These are phyloP conservation scores for Tachysurus fulvidraco DNA, from an alignment of 2,113 vertebrate genomes.

Conservation along the genomic window DNA sequence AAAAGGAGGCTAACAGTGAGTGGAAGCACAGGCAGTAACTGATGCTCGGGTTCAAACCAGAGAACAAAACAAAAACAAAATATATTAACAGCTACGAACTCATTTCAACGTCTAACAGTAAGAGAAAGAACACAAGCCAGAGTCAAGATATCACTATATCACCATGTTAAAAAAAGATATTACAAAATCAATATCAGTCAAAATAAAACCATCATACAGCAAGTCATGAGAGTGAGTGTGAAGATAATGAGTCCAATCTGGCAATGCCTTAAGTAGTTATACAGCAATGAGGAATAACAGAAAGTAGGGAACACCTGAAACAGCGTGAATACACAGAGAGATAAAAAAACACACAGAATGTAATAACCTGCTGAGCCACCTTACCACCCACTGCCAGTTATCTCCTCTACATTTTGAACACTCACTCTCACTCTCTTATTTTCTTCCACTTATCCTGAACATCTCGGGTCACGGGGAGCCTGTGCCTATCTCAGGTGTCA, in stretches of 20 bases:
- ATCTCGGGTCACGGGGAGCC: too few relatives aligned
- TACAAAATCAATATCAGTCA: not conserved
- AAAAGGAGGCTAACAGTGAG: not conserved
- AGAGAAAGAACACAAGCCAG: not conserved
- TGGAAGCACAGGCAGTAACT: not conserved
- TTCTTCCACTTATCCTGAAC: too few relatives aligned
- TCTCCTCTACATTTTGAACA: not conserved
- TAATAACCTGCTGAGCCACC: not conserved
- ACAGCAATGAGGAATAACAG: not conserved
- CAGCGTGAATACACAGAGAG: not conserved
- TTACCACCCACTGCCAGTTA: not conserved
- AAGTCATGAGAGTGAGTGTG: not conserved
- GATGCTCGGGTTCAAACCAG: not conserved
- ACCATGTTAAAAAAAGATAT: not conserved
- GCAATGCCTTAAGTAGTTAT: not conserved
- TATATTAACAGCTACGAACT: not conserved
- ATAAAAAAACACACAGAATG: not conserved
- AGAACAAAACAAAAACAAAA: not conserved
- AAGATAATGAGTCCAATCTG: not conserved
- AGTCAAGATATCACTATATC: not conserved
- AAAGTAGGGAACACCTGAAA: not conserved
- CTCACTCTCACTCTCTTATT: too few relatives aligned
- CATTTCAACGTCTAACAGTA: not conserved
- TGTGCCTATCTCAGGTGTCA: too few relatives aligned
- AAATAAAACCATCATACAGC: not conserved